Conservation (phyloP, 1,140 invertebrate genomes). For the Pararge aegeria region DNA sequence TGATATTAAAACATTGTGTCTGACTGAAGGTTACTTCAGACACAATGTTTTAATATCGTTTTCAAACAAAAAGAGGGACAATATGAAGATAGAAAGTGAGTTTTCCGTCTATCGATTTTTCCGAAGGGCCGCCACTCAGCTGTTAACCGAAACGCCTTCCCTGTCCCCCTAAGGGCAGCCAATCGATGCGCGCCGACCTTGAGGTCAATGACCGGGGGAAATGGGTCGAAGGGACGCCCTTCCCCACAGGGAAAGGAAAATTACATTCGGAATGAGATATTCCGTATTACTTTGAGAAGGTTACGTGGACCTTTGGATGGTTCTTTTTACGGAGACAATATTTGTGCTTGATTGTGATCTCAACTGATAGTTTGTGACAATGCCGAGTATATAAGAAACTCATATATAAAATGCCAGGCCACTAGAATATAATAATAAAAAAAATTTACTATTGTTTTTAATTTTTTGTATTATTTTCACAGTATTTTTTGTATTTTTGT, state of each 20-base stretch:
- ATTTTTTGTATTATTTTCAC: too few relatives aligned
- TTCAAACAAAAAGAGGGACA: too few relatives aligned
- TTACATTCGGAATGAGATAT: background rate
- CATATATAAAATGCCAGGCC: too few relatives aligned
- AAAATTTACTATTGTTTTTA: too few relatives aligned
- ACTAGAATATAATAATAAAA: too few relatives aligned
- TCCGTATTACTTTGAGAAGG: conserved; percentile 6
- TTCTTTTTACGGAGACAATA: background rate
- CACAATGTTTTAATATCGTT: too few relatives aligned
- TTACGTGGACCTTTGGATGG: background rate
- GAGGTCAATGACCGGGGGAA: conserved; percentile 15
- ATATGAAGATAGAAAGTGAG: background rate
- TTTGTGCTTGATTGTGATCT: too few relatives aligned
- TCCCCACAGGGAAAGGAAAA: background rate
- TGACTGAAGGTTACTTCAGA: too few relatives aligned
- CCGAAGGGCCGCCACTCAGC: background rate
- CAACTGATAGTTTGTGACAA: too few relatives aligned
- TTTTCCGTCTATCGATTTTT: background rate
- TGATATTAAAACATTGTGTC: too few relatives aligned
- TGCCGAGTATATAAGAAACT: too few relatives aligned
- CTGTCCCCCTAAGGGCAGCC: conserved; percentile 4
- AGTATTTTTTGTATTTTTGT: too few relatives aligned
- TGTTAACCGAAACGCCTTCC: background rate
- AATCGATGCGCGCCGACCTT: conserved; percentile 13
- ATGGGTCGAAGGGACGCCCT: conserved; percentile 8